Evolutionary conservation across 2,888 invertebrate species (phyloP).

Genomic region (Erpobdella octoculata): DNA sequence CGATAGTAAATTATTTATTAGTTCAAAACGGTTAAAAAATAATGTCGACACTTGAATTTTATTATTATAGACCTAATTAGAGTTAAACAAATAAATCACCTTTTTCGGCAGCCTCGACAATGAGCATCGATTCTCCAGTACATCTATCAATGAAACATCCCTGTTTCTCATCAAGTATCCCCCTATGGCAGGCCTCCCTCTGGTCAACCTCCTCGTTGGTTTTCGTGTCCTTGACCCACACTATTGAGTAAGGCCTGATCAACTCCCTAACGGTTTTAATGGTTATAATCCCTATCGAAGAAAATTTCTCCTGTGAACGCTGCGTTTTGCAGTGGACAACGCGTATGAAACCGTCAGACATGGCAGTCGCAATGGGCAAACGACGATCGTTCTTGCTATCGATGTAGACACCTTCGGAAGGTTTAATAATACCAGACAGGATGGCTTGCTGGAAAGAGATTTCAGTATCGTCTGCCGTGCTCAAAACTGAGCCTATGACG

Average conservation of each 20-base stretch:
- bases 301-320: conserved; percentile 44
- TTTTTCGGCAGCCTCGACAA: conserved; percentile 72
- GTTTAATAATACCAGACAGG: conserved; percentile 32
- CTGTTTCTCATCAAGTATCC: conserved; percentile 73
- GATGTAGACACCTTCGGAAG: conserved; percentile 33
- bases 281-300: conserved; percentile 49
- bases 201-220: conserved; percentile 32
- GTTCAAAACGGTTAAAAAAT: too few species aligned
- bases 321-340: conserved; percentile 30
- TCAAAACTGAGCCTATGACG: conserved; percentile 56
- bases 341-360: conserved; percentile 45
- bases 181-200: conserved; percentile 76
- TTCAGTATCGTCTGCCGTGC: conserved; percentile 56
- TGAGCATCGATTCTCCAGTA: conserved; percentile 64
- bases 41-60: too few species aligned
- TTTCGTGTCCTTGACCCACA: conserved; percentile 25
- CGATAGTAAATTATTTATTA: too few species aligned
- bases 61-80: too few species aligned
- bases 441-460: conserved; percentile 37
- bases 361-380: conserved; percentile 44
- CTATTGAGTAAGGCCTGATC: conserved; percentile 30
- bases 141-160: conserved; percentile 61
- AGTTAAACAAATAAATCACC: conserved; percentile 51
- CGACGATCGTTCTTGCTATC: conserved; percentile 30
- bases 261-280: conserved; percentile 45